A percentile compares a stretch with the other conserved stretches of the same genome.
Evolutionary conservation across 1,140 invertebrate species (phyloP).

Genomic region (Acyrthosiphon pisum): DNA sequence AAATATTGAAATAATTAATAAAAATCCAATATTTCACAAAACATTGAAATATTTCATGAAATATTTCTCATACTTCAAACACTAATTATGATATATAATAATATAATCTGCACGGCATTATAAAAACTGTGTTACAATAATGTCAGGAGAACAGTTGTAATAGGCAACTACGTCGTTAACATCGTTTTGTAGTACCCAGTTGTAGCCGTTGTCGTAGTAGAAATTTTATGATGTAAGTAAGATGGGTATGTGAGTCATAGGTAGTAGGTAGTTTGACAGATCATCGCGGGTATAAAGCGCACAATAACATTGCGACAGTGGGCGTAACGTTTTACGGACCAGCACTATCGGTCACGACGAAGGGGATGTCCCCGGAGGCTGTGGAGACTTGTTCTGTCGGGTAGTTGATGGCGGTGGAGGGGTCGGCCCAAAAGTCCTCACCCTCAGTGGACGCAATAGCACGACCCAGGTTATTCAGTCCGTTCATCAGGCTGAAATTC

Average conservation of each 20-base stretch:
- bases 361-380: neutral
- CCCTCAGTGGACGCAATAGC: neutral
- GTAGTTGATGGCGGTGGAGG: neutral
- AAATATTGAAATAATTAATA: no score
- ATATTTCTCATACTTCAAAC: no score
- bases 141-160: no score
- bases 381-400: neutral
- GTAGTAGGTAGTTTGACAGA: neutral
- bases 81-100: no score
- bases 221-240: neutral
- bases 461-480: slow-evolving; percentile 40
- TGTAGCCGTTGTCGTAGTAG: neutral
- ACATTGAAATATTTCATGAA: no score
- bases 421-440: neutral
- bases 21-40: no score
- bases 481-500: slow-evolving; percentile 14
- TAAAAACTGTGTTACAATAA: neutral
- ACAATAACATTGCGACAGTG: neutral
- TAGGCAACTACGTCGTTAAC: neutral
- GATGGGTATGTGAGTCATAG: neutral
- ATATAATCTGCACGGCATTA: neutral
- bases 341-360: neutral
- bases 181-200: neutral
- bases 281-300: neutral
- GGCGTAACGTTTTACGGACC: neutral